phyloP scores from a whole-genome alignment of 2,888 invertebrate species.

The Mechanitis mazaeus region DNA sequence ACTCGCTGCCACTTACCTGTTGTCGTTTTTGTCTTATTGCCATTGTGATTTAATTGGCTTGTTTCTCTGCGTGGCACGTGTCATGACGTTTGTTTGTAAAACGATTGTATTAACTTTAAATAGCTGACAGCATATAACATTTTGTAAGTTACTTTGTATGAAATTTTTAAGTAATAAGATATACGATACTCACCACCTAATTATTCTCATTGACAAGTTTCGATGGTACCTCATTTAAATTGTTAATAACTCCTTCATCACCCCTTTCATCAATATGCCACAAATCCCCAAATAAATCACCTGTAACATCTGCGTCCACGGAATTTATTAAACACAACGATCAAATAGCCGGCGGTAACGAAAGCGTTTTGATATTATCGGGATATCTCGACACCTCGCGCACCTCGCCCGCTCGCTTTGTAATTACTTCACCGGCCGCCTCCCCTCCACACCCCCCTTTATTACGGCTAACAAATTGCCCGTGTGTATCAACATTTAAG shows the following conservation, averaged over 20 bases:
- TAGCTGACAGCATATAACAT: background rate
- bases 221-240: conserved; percentile 16
- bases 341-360: conserved; percentile 57
- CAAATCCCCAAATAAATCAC: conserved; percentile 48
- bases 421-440: conserved; percentile 18
- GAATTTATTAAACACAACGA: conserved; percentile 66
- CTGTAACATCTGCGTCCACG: conserved; percentile 36
- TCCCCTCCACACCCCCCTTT: conserved; percentile 9
- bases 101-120: background rate
- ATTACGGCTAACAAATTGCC: background rate
- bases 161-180: background rate
- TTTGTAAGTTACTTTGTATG: background rate
- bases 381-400: conserved; percentile 52
- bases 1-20: conserved; percentile 20
- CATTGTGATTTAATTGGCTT: conserved; percentile 23
- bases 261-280: conserved; percentile 19
- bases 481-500: conserved; percentile 10
- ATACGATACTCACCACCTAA: background rate
- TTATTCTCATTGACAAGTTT: background rate
- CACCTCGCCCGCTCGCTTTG: conserved; percentile 13
- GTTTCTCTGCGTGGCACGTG: conserved; percentile 14
- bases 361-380: conserved; percentile 63
- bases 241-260: conserved; percentile 16
- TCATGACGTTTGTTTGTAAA: conserved; percentile 7
- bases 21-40: conserved; percentile 23